Conservation (phyloP, 2,797 vertebrate species). For the Aotus griseimembra region DNA sequence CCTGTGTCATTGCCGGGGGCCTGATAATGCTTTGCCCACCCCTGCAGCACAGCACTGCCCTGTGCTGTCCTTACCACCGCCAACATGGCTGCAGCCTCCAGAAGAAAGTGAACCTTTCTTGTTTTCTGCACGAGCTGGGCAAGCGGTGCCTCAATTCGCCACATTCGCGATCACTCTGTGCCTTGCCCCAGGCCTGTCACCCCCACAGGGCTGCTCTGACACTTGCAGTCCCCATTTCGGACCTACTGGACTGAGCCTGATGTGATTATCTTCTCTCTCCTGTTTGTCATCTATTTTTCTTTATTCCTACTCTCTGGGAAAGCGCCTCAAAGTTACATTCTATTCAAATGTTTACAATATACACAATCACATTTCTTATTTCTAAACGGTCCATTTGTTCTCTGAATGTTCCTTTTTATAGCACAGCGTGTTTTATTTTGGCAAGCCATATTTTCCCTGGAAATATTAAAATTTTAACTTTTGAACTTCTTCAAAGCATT, state of each 20-base stretch:
- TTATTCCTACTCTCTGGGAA: neutral
- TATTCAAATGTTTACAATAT: neutral
- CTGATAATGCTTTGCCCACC: neutral
- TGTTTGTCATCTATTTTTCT: neutral
- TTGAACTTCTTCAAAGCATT: neutral
- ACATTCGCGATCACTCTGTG: fast-evolving
- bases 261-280: neutral
- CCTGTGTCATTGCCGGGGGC: fast-evolving
- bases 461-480: neutral
- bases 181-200: neutral
- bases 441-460: neutral
- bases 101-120: too few species aligned
- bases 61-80: neutral
- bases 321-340: neutral
- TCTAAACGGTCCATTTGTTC: neutral
- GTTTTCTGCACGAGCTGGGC: neutral
- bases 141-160: fast-evolving
- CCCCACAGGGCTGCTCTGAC: fast-evolving
- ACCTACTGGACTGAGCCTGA: neutral
- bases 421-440: neutral
- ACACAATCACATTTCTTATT: neutral
- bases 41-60: neutral
- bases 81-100: neutral
- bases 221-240: too few species aligned
- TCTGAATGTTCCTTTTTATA: neutral